phyloP scores from a whole-genome alignment of 2,113 vertebrate genomes.

The Aphyosemion australe region DNA sequence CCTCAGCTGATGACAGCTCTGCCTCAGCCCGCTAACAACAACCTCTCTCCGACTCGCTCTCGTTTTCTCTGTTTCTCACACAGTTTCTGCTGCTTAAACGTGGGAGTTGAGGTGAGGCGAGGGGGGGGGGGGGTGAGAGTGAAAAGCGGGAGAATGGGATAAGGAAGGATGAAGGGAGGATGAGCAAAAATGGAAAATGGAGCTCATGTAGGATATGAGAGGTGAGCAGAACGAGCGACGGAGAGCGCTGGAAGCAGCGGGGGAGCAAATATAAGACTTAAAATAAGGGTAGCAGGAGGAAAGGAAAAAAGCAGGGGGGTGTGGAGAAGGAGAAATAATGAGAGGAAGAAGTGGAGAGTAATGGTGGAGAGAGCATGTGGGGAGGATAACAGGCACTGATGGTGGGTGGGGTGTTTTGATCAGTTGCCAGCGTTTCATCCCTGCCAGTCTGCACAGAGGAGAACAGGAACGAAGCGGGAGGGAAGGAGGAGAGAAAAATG shows the following conservation, averaged over 20 bases:
- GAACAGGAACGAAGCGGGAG: slow-evolving; percentile 42
- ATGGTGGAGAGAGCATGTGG: slow-evolving; percentile 45
- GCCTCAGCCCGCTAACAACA: slow-evolving; percentile 72
- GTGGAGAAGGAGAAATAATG: slow-evolving; percentile 33
- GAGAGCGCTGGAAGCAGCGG: slow-evolving; percentile 52
- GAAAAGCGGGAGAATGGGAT: slow-evolving; percentile 34
- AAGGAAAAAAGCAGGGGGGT: background rate
- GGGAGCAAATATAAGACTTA: slow-evolving; percentile 33
- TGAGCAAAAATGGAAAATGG: slow-evolving; percentile 46
- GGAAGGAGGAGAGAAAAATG: slow-evolving; percentile 17
- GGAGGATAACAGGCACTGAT: slow-evolving; percentile 57
- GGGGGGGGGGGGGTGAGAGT: slow-evolving; percentile 49
- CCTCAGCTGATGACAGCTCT: slow-evolving; percentile 76
- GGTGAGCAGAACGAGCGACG: slow-evolving; percentile 54
- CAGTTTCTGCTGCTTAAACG: slow-evolving; percentile 66
- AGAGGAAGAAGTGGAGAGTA: slow-evolving; percentile 34
- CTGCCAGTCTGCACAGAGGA: slow-evolving; percentile 70
- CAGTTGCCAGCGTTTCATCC: slow-evolving; percentile 75
- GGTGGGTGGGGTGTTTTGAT: slow-evolving; percentile 78
- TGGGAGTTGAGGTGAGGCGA: slow-evolving; percentile 68
- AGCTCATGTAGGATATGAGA: slow-evolving; percentile 53
- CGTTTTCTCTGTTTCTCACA: slow-evolving; percentile 55
- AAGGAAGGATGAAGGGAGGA: slow-evolving; percentile 51
- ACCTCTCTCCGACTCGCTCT: slow-evolving; percentile 60
- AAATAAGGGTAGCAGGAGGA: slow-evolving; percentile 31